Conservation (phyloP, 2,797 vertebrate species). For the Macrochelys suwanniensis region DNA sequence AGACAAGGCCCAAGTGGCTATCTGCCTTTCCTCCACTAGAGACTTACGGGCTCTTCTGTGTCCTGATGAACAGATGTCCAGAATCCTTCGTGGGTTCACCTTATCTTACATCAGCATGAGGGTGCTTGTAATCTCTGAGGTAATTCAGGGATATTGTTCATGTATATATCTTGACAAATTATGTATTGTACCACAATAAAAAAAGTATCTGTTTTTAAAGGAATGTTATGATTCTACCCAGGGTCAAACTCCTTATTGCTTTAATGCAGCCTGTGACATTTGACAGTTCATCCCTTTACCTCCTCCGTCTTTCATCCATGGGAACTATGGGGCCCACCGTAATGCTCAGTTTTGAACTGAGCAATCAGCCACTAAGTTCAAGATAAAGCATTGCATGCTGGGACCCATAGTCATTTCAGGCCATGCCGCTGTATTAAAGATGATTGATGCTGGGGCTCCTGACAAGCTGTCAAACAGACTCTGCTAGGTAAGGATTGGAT, state of each 20-base stretch:
- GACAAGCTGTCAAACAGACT: background rate
- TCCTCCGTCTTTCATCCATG: background rate
- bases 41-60: background rate
- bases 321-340: background rate
- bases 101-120: fast-evolving
- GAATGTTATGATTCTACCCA: background rate
- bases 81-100: fast-evolving
- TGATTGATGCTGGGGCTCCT: conserved; percentile 29
- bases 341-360: background rate
- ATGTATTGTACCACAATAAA: background rate
- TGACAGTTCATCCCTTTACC: background rate
- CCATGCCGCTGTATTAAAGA: background rate
- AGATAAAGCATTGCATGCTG: background rate
- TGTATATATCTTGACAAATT: fast-evolving
- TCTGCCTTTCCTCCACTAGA: background rate
- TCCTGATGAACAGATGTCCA: fast-evolving
- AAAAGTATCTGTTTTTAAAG: background rate
- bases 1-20: background rate
- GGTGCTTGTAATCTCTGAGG: background rate
- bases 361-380: background rate
- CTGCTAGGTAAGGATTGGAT: background rate
- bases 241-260: background rate
- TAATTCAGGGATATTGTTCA: background rate
- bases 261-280: background rate
- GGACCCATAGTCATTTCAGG: background rate